These are phyloP conservation scores for Ahaetulla prasina DNA, from an alignment of 2,113 vertebrate genomes.

Conservation along the genomic window DNA sequence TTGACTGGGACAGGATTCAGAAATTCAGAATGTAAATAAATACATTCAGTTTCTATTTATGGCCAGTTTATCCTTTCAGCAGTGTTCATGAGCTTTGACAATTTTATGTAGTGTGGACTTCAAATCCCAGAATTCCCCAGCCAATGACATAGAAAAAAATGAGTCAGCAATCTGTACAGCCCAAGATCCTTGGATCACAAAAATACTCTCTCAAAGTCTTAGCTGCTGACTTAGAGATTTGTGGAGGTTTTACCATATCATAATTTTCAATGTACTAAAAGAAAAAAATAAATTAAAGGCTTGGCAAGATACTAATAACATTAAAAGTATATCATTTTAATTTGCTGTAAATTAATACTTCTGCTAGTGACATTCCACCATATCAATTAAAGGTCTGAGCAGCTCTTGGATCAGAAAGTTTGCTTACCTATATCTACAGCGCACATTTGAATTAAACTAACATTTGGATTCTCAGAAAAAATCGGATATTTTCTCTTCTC, in stretches of 20 bases:
- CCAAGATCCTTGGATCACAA: neutral
- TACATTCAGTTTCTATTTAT: neutral
- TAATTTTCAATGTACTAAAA: neutral
- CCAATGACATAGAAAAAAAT: neutral
- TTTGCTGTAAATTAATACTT: neutral
- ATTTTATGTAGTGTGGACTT: neutral
- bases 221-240: neutral
- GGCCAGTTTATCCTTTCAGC: neutral
- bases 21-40: neutral
- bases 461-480: neutral
- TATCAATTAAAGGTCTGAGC: neutral
- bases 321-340: neutral
- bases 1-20: neutral
- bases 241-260: neutral
- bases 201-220: neutral
- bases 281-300: neutral
- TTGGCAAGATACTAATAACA: neutral
- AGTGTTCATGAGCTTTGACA: neutral
- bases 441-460: neutral
- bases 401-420: neutral
- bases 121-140: neutral
- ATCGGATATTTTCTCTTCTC: neutral
- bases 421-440: neutral
- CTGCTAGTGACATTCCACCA: neutral
- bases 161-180: neutral